Base-by-base conservation (phyloP, 2,888 invertebrate species). In the Hedya salicella region DNA sequence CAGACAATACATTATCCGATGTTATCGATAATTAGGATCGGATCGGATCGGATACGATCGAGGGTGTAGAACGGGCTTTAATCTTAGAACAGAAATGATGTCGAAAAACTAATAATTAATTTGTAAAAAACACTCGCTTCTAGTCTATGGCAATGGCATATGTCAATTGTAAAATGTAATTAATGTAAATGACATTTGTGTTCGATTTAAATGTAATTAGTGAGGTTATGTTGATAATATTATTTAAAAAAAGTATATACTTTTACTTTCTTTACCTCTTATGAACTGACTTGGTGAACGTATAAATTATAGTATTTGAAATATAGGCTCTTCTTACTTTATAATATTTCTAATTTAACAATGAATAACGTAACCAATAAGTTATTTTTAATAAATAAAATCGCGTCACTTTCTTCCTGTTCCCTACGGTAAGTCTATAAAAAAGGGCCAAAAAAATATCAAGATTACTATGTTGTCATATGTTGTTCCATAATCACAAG, bases 291-390 rank as follows among this genome's bases (percentile, higher is more conserved):
- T 53, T n/a, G 14, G 21, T 39, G 2, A 14, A 17, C 19, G 5
- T 52, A 21, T 54, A 25, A 25, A 14, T 30, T 25, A 16, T 16
- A 42, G 6, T 40, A 14, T 56, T 40, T n/a, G 14, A 16, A 14
- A 42, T 5, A 21, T 13, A 44, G 8, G 17, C 14, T 16, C 21
- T 8, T 25, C 11, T 9, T n/a, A n/a, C 13, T 17, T n/a, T 21
- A 3, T 25, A 14, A 44, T n/a, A 13, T 2, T 1, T 25, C 2
- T 39, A 0, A 3, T 44, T 21, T n/a, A 40, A 53, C 3, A n/a
- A 66, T 66, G 66, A 66, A 66, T 48, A 60, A 54, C 32, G 13
- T 66, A 11, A 42, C 42, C 19, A 60, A 48, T 25, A 66, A 60
- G 21, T 32, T 66, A 48, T 61, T 42, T 42, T 42, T 61, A 25